A percentile compares a stretch with the other conserved stretches of the same genome.
These are phyloP conservation scores for Poeciliopsis infans DNA, from an alignment of 2,797 vertebrate species.

Conservation along the genomic window DNA sequence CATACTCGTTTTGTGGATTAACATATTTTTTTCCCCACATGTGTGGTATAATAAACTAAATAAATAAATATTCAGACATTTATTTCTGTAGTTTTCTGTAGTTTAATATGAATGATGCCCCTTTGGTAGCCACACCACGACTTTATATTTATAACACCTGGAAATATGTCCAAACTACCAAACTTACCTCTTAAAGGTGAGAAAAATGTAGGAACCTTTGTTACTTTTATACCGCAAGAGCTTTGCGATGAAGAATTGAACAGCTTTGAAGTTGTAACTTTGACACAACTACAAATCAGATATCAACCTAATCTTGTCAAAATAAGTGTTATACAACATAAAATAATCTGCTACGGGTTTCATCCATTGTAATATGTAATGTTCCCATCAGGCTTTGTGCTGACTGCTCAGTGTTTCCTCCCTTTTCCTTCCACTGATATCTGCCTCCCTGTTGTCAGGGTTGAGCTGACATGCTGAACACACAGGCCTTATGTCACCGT, in stretches of 20 bases:
- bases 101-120: neutral
- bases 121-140: neutral
- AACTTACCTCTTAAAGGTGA: neutral
- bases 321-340: neutral
- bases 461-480: constrained; percentile 30
- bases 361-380: neutral
- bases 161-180: neutral
- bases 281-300: neutral
- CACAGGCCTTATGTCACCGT: constrained; percentile 14
- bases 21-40: neutral
- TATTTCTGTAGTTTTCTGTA: neutral
- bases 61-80: neutral
- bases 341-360: neutral
- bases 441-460: constrained; percentile 15
- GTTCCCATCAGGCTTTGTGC: constrained; percentile 19
- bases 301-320: neutral
- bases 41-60: neutral
- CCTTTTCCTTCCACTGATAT: constrained; percentile 27
- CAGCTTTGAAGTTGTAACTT: neutral
- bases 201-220: neutral
- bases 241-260: neutral
- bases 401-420: constrained; percentile 44
- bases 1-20: neutral
- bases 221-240: neutral
- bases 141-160: neutral